Evolutionary conservation across 2,113 vertebrate genomes (phyloP).

Genomic region (Lethenteron camtschaticum): DNA sequence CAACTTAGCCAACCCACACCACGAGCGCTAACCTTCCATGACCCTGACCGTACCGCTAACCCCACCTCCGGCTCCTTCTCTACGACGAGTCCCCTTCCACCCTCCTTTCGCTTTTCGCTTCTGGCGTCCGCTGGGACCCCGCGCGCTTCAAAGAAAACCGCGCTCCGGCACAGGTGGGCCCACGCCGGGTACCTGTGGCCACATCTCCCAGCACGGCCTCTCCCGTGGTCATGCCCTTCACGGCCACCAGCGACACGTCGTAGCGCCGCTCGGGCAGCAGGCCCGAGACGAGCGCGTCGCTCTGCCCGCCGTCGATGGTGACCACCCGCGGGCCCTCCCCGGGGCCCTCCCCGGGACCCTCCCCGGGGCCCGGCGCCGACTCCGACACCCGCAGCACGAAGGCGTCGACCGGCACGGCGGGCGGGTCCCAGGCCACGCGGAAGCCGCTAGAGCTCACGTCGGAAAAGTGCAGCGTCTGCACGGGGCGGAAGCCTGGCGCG

Average conservation of each 20-base stretch:
- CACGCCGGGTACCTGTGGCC: conserved; percentile 42
- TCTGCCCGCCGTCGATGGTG: conserved; percentile 47
- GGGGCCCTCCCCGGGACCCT: conserved; percentile 23
- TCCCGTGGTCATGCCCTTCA: conserved; percentile 46
- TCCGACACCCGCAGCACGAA: conserved; percentile 56
- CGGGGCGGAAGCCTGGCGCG: conserved; percentile 61
- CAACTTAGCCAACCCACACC: neutral
- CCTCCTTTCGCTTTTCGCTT: neutral
- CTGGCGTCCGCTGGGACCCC: neutral
- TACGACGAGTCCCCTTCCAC: neutral
- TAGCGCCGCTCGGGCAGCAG: conserved; percentile 61
- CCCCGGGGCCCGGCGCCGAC: too few species aligned
- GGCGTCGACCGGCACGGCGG: conserved; percentile 59
- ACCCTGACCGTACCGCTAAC: neutral
- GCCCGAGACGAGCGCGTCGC: conserved; percentile 38
- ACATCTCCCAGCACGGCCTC: conserved; percentile 58
- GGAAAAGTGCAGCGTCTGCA: conserved; percentile 72
- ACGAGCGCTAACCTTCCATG: neutral
- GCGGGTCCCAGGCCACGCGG: conserved; percentile 64
- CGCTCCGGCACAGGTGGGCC: neutral
- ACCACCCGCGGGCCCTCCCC: conserved; percentile 37
- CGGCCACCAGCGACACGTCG: conserved; percentile 51
- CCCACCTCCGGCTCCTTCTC: neutral
- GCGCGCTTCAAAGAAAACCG: neutral
- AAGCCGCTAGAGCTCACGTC: conserved; percentile 62